A percentile compares a stretch with the other conserved stretches of the same genome.
Conservation (phyloP, 2,113 vertebrate genomes). For the Xenus cinereus region DNA sequence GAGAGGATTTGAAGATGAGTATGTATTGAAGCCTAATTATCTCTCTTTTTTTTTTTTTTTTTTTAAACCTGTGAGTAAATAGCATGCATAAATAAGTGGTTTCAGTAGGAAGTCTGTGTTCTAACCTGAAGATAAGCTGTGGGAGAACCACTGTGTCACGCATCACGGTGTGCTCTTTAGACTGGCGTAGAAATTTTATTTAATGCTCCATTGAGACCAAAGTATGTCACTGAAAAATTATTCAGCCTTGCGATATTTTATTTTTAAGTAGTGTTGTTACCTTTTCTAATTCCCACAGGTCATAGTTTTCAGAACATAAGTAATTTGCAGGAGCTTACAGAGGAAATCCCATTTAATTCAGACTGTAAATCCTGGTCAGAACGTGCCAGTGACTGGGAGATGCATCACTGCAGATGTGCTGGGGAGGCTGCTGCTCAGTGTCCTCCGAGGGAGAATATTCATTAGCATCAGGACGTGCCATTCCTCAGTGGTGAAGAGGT, state of each 20-base stretch:
- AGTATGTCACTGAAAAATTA: conserved; percentile 30
- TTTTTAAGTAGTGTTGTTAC: conserved; percentile 43
- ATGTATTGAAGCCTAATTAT: background rate
- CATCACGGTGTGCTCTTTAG: background rate
- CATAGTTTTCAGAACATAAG: background rate
- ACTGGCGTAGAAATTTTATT: background rate
- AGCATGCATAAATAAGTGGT: background rate
- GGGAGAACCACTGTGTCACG: background rate
- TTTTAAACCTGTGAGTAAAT: background rate
- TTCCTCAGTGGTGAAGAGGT: background rate
- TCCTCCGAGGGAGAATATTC: background rate
- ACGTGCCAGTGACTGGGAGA: background rate
- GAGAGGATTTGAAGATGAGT: background rate
- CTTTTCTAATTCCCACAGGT: conserved; percentile 40
- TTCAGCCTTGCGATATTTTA: conserved; percentile 27
- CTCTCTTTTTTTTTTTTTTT: background rate
- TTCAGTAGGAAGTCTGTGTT: background rate
- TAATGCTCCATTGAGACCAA: conserved; percentile 33
- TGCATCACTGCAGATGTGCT: background rate
- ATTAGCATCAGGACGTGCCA: accelerated
- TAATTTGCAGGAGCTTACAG: conserved; percentile 1
- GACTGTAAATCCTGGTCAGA: background rate
- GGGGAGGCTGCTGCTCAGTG: background rate
- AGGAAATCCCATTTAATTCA: conserved; percentile 22
- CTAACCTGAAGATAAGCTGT: background rate